Conservation (phyloP, 1,140 invertebrate genomes). For the Heliconius melpomene region DNA sequence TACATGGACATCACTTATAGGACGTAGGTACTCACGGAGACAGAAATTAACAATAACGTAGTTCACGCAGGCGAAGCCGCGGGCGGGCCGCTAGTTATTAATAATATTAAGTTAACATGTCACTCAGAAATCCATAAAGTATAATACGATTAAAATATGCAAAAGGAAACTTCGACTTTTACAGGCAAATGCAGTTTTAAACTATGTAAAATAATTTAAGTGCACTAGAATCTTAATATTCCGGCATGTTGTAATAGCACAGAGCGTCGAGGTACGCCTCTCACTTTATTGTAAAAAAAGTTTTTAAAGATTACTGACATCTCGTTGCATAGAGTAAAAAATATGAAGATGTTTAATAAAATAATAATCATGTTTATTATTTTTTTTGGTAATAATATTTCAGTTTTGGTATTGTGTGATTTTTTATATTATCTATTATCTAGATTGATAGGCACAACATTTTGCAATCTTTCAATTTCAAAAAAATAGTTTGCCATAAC, state of each 20-base stretch:
- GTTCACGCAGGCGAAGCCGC: no score
- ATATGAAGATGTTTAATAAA: neutral
- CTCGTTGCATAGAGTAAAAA: slow-evolving; percentile 19
- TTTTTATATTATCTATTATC: no score
- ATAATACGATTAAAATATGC: slow-evolving; percentile 7
- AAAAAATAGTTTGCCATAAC: neutral
- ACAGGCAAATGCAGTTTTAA: slow-evolving; percentile 9
- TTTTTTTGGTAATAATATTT: neutral
- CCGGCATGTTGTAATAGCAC: slow-evolving; percentile 21
- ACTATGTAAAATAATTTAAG: slow-evolving; percentile 20
- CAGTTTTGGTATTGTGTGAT: neutral
- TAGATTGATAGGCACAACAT: neutral
- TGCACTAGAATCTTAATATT: slow-evolving; percentile 16
- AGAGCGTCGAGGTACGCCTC: slow-evolving; percentile 21
- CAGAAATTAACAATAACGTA: no score
- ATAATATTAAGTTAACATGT: neutral
- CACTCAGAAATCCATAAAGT: slow-evolving; percentile 1
- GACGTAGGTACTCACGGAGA: no score
- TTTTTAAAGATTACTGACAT: slow-evolving; percentile 31
- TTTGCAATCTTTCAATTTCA: neutral
- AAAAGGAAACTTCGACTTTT: slow-evolving; percentile 1
- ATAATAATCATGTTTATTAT: neutral
- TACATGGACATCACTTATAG: no score
- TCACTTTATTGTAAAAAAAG: slow-evolving; percentile 8
- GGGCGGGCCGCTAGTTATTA: no score